These are phyloP conservation scores for Agonum fuliginosum DNA, from an alignment of 2,888 invertebrate genomes.

Conservation along the genomic window DNA sequence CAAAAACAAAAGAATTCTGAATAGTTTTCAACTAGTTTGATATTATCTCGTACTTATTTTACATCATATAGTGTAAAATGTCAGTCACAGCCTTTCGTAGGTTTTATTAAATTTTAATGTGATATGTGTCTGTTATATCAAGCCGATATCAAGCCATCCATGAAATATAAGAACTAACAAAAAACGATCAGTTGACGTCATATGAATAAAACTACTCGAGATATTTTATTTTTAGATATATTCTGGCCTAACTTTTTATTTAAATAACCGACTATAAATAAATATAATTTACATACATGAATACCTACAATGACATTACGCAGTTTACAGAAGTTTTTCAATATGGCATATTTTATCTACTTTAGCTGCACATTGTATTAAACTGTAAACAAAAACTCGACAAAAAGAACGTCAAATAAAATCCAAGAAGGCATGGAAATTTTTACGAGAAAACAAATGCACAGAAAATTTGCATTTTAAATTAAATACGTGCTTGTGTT, in stretches of 20 bases:
- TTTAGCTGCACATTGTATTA: neutral
- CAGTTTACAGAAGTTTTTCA: neutral
- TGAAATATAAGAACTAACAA: neutral
- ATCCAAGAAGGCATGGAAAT: neutral
- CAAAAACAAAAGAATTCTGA: neutral
- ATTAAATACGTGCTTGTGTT: neutral
- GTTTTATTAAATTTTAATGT: neutral
- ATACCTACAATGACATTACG: constrained; percentile 18
- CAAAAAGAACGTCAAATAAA: too few species aligned
- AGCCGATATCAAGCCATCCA: neutral
- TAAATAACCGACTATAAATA: constrained; percentile 22
- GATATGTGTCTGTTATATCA: neutral
- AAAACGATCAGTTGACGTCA: neutral
- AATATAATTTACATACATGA: constrained; percentile 24
- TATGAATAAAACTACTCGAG: neutral
- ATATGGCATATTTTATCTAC: neutral
- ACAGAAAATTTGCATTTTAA: constrained; percentile 12
- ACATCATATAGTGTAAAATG: too few species aligned
- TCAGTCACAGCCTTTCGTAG: neutral
- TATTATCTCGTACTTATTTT: too few species aligned
- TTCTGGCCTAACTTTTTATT: constrained; percentile 13
- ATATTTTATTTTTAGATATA: constrained; percentile 33
- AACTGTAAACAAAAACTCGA: too few species aligned
- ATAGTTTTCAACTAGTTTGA: neutral
- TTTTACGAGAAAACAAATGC: constrained; percentile 10